Base-by-base conservation (phyloP, 2,113 vertebrate genomes). In the Leptosomus discolor region DNA sequence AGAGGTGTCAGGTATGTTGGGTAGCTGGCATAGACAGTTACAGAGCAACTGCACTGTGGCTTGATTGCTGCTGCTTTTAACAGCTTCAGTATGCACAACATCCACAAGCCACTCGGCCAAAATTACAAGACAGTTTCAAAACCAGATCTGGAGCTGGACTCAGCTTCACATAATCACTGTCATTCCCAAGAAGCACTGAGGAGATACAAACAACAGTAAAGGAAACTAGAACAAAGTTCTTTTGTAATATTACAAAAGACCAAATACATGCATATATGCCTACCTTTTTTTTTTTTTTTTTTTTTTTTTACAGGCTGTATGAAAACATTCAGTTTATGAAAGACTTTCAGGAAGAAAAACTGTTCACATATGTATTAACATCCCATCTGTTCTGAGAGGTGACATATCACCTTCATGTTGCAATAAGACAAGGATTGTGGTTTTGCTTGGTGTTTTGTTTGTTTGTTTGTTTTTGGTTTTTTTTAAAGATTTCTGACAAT, bases 121-220 rank as follows among this genome's bases (percentile, higher is more conserved):
- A 83, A 32, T 12, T 21, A 36, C 43, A 10, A 1, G 22, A 22
- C n/a, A n/a, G 29, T 64, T 63, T 73, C 65, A 78, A 73, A 53
- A 20, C 20, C 22, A 32, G 19, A 16, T 29, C 34, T 36, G 41
- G 68, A 90, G 36, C 27, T 71, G 51, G 30, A 29, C 45, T 79
- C 45, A n/a, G 26, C 46, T 67, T 58, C 73, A 39, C 23, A 15
- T 39, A 36, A 50, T 70, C 50, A 6, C 20, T 64, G 37, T 23
- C 18, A 11, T 13, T 67, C 32, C 51, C 0, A 0, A 43, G 43
- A 21, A 53, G 30, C 18, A 37, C 18, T 1, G n/a, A 70, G 54
- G 65, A 78, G 39, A 30, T 30, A 57, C 12, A 60, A 70, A 57
- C 13, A 88, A 36, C 1, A 4, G 45, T 11, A 39, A 30, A 79